phyloP scores from a whole-genome alignment of 1,140 invertebrate genomes.

The Helicoverpa zea region DNA sequence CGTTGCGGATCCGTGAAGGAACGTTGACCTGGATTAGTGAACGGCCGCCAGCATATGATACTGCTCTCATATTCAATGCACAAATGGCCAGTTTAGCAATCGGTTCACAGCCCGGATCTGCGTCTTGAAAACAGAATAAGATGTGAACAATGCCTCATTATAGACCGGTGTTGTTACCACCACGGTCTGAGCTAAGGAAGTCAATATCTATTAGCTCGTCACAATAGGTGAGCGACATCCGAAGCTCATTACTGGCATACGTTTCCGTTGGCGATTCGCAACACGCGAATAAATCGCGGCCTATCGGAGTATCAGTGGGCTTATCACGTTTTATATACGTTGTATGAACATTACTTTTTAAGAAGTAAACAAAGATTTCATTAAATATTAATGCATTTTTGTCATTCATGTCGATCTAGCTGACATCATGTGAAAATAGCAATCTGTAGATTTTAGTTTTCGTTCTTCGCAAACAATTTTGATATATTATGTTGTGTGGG shows the following conservation, averaged over 20 bases:
- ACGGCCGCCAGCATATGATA: slow-evolving; percentile 42
- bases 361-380: background rate
- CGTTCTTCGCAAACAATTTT: background rate
- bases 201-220: slow-evolving; percentile 84
- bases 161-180: slow-evolving; percentile 70
- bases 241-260: slow-evolving; percentile 84
- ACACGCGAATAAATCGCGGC: slow-evolving; percentile 68
- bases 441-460: background rate
- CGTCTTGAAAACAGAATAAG: slow-evolving; percentile 75
- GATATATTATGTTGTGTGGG: background rate
- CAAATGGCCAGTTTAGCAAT: slow-evolving; percentile 63
- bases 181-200: slow-evolving; percentile 82
- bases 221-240: slow-evolving; percentile 86
- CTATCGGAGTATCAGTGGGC: slow-evolving; percentile 60
- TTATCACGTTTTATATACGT: slow-evolving; percentile 43
- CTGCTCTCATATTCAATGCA: slow-evolving; percentile 46
- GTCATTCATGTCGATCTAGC: background rate
- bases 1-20: slow-evolving; percentile 69
- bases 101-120: slow-evolving; percentile 66
- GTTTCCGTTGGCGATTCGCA: slow-evolving; percentile 83
- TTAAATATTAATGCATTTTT: background rate
- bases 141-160: slow-evolving; percentile 84
- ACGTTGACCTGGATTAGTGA: slow-evolving; percentile 66
- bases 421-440: background rate
- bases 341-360: background rate